phyloP scores from a whole-genome alignment of 2,888 invertebrate genomes.

The Eutolmus rufibarbis region DNA sequence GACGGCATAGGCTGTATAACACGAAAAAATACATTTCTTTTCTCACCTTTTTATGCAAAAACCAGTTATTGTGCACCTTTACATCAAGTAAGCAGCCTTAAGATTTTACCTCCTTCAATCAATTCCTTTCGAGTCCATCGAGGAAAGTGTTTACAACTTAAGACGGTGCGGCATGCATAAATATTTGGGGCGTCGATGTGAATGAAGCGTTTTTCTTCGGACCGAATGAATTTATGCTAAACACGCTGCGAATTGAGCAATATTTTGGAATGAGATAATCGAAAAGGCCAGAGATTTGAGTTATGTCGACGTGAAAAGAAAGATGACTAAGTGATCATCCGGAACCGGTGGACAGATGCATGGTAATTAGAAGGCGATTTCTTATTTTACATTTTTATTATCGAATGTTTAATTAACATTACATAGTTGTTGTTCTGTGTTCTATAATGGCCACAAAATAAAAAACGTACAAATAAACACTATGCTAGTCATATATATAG shows the following conservation, averaged over 20 bases:
- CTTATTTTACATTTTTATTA: conserved; percentile 34
- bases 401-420: conserved; percentile 39
- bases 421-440: conserved; percentile 37
- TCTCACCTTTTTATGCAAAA: neutral
- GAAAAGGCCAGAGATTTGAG: neutral
- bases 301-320: neutral
- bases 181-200: neutral
- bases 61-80: neutral
- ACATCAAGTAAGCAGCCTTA: neutral
- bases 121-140: neutral
- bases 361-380: conserved; percentile 3
- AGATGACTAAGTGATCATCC: neutral
- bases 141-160: neutral
- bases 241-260: neutral
- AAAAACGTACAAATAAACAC: conserved; percentile 20
- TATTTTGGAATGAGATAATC: neutral
- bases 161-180: neutral
- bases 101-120: neutral
- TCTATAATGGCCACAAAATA: conserved; percentile 37
- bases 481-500: conserved; percentile 31
- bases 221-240: neutral
- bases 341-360: neutral
- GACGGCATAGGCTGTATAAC: neutral
- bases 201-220: neutral
- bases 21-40: neutral